phyloP scores from a whole-genome alignment of 2,797 vertebrate species.

The Hypotaenidia okinawae region DNA sequence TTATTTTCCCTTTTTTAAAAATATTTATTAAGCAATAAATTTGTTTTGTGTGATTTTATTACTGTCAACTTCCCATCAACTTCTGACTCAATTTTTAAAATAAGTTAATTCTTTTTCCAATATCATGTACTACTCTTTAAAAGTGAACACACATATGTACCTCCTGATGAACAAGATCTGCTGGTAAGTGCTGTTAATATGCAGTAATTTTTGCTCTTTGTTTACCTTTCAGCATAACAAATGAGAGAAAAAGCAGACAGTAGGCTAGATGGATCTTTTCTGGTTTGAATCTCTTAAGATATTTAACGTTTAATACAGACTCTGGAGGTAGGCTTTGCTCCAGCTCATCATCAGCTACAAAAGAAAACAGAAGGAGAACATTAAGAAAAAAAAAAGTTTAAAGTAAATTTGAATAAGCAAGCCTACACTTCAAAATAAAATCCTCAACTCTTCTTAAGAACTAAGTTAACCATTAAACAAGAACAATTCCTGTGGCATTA shows the following conservation, averaged over 20 bases:
- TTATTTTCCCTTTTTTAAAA: not conserved
- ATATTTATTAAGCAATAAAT: not conserved
- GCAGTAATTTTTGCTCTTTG: not conserved
- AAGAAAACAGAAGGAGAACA: not conserved
- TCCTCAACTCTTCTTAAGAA: constrained; percentile 43
- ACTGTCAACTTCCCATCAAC: not conserved
- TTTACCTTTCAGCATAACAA: not conserved
- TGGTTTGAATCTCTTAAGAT: not conserved
- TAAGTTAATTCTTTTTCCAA: not conserved
- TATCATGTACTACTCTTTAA: not conserved
- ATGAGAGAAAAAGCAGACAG: not conserved
- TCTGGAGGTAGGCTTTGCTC: not conserved
- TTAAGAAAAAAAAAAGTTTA: not conserved
- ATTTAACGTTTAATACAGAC: not conserved
- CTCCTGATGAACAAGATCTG: not conserved
- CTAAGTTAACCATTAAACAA: constrained; percentile 62
- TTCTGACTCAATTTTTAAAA: not conserved
- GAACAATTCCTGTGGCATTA: constrained; percentile 60
- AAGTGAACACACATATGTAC: not conserved
- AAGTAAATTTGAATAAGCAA: constrained; percentile 18
- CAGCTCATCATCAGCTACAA: not conserved
- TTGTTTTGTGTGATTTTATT: not conserved
- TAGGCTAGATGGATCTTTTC: not conserved
- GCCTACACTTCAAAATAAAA: constrained; percentile 40
- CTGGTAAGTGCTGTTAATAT: not conserved